Evolutionary conservation across 2,888 invertebrate species (phyloP).

Genomic region (Caprella mutica): DNA sequence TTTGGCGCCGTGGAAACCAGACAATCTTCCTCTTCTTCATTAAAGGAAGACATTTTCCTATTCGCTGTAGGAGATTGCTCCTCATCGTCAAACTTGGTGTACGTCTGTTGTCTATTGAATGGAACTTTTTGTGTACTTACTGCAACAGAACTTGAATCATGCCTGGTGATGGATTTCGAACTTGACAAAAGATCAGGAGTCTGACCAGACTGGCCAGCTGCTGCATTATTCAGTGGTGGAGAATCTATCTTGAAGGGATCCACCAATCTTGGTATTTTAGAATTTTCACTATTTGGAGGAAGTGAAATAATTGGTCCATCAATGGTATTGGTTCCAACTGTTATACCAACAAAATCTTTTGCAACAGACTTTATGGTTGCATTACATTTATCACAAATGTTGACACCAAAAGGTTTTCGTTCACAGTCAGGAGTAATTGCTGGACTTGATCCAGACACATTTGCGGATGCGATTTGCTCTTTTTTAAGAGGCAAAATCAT

Average conservation of each 20-base stretch:
- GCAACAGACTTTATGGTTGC: slow-evolving; percentile 48
- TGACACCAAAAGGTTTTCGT: slow-evolving; percentile 29
- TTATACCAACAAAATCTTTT: slow-evolving; percentile 38
- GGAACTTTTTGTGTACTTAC: slow-evolving; percentile 12
- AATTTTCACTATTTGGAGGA: slow-evolving; percentile 16
- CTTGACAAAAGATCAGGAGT: background rate
- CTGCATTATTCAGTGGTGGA: slow-evolving; percentile 11
- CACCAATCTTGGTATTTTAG: slow-evolving; percentile 29
- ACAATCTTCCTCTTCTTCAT: slow-evolving; percentile 7
- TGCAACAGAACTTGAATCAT: background rate
- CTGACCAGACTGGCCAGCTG: background rate
- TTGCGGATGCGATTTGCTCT: slow-evolving; percentile 11
- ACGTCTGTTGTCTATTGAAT: slow-evolving; percentile 25
- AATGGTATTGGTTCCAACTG: slow-evolving; percentile 10
- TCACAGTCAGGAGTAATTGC: slow-evolving; percentile 30
- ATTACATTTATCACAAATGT: slow-evolving; percentile 51
- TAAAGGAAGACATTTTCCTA: background rate
- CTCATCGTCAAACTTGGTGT: slow-evolving; percentile 25
- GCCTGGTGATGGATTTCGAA: background rate
- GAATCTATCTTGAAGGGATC: slow-evolving; percentile 23
- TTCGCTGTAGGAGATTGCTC: background rate
- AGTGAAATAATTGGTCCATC: slow-evolving; percentile 13
- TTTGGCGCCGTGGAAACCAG: too few species aligned
- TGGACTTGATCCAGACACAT: slow-evolving; percentile 15
- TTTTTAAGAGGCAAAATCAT: slow-evolving; percentile 13